Conservation (phyloP, 1,140 invertebrate genomes). For the Zaprionus africanus region DNA sequence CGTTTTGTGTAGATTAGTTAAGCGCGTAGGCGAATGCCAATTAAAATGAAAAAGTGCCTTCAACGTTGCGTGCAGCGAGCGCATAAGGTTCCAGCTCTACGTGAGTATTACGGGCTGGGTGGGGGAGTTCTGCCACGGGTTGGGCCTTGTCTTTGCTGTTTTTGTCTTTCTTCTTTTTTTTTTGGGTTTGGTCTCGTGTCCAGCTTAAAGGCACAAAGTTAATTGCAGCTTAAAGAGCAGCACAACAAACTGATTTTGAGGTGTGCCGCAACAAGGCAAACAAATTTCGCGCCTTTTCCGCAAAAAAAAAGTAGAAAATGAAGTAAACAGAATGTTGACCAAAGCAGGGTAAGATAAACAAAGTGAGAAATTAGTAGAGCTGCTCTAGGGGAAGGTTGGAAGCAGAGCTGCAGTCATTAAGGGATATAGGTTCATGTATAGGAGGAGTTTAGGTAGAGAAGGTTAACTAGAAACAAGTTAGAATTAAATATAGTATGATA, state of each 20-base stretch:
- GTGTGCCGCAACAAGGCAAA: slow-evolving; percentile 62
- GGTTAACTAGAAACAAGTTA: too few relatives aligned
- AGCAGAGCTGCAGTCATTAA: background rate
- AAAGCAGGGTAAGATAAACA: slow-evolving; percentile 35
- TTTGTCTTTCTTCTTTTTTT: background rate
- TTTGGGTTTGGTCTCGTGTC: slow-evolving; percentile 42
- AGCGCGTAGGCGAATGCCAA: slow-evolving; percentile 69
- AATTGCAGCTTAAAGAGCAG: slow-evolving; percentile 77
- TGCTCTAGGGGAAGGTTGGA: background rate
- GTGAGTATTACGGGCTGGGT: slow-evolving; percentile 1
- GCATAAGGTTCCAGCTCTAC: slow-evolving; percentile 56
- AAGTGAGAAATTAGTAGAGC: slow-evolving; percentile 6
- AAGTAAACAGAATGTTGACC: slow-evolving; percentile 47
- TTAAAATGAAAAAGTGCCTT: slow-evolving; percentile 76
- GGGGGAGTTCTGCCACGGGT: background rate
- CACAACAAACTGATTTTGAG: slow-evolving; percentile 71
- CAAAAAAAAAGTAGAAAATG: slow-evolving; percentile 2
- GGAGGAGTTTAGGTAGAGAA: too few relatives aligned
- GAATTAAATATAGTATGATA: too few relatives aligned
- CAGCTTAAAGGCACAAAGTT: slow-evolving; percentile 67
- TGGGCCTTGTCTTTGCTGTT: background rate
- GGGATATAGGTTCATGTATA: background rate
- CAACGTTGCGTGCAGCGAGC: slow-evolving; percentile 59
- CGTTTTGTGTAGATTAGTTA: slow-evolving; percentile 81
- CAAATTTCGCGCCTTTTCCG: slow-evolving; percentile 75